These are phyloP conservation scores for Agriopis leucophaearia DNA, from an alignment of 2,888 invertebrate genomes.

Conservation along the genomic window DNA sequence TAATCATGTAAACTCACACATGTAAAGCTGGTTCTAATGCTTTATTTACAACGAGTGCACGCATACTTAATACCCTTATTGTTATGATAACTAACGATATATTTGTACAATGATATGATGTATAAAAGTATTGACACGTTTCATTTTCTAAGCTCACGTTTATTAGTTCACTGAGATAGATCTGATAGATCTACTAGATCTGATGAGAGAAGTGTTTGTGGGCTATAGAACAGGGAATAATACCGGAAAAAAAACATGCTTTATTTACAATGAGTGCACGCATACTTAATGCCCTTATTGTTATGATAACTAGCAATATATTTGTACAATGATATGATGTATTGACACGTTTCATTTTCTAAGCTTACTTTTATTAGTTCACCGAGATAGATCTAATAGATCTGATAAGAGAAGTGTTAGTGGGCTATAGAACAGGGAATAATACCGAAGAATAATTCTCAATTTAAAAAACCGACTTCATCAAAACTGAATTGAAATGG, in stretches of 20 bases:
- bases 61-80: conserved; percentile 2
- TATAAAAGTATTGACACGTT: not conserved
- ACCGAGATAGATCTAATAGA: not conserved
- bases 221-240: too few species aligned
- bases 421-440: too few species aligned
- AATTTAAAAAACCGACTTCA: too few species aligned
- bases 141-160: not conserved
- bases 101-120: not conserved
- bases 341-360: not conserved
- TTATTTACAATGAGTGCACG: conserved; percentile 15
- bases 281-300: conserved; percentile 3
- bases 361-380: not conserved
- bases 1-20: not conserved
- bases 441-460: too few species aligned
- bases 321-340: not conserved
- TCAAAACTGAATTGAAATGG: too few species aligned
- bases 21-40: not conserved
- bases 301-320: not conserved
- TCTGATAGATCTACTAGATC: not conserved
- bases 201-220: too few species aligned
- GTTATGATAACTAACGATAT: not conserved
- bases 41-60: conserved; percentile 17
- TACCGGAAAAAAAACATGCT: not conserved
- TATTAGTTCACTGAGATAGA: not conserved
- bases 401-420: too few species aligned